Evolutionary conservation across 2,888 invertebrate genomes (phyloP).

Genomic region (Troilus luridus): DNA sequence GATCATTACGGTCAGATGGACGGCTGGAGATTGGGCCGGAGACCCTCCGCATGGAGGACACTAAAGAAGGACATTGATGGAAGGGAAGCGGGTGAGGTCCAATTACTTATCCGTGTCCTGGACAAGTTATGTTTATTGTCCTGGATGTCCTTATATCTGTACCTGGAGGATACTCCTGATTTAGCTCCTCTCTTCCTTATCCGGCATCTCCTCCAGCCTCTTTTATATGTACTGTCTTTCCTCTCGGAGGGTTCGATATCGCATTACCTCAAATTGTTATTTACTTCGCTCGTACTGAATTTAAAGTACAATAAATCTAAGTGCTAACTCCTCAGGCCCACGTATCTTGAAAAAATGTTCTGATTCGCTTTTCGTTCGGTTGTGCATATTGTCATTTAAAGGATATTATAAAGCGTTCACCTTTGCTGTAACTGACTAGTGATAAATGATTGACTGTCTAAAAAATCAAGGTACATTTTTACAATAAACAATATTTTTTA

Average conservation of each 20-base stretch:
- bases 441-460: neutral
- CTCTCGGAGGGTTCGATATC: neutral
- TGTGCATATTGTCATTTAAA: neutral
- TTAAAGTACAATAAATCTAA: neutral
- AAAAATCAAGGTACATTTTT: neutral
- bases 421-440: neutral
- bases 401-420: neutral
- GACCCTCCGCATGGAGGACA: constrained; percentile 21
- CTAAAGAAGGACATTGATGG: constrained; percentile 46
- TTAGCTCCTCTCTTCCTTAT: constrained; percentile 12
- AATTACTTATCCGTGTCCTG: constrained; percentile 37
- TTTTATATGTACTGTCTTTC: neutral
- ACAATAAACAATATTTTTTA: neutral
- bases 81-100: constrained; percentile 20
- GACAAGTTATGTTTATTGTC: constrained; percentile 48
- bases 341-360: constrained; percentile 20
- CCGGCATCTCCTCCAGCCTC: neutral
- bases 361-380: neutral
- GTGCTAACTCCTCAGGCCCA: neutral
- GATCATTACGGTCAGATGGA: constrained; percentile 17
- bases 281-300: constrained; percentile 10
- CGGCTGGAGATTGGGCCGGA: neutral
- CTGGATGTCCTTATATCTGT: neutral
- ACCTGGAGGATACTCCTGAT: constrained; percentile 21
- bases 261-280: constrained; percentile 38